Evolutionary conservation across 2,113 vertebrate species (phyloP).

Genomic region (Lonchura striata): DNA sequence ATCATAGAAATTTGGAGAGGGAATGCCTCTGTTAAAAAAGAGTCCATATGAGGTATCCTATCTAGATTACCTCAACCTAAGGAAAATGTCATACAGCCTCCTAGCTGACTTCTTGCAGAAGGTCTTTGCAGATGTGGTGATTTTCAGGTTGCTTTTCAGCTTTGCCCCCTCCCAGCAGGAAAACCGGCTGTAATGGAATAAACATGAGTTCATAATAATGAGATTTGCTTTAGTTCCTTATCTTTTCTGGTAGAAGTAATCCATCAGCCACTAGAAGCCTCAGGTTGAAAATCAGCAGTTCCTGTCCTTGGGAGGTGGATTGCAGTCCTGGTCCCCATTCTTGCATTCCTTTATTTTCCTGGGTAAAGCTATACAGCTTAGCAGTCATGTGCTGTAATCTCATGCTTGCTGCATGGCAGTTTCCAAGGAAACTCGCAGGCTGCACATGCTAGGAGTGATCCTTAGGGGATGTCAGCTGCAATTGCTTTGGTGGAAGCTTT

Average conservation of each 20-base stretch:
- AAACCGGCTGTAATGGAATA: background rate
- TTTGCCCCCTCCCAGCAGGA: background rate
- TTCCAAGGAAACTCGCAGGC: constrained; percentile 59
- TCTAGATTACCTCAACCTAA: background rate
- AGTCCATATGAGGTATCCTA: background rate
- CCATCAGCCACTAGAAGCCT: background rate
- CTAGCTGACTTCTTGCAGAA: background rate
- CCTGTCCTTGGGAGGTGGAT: background rate
- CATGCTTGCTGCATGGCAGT: constrained; percentile 61
- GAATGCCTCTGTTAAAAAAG: background rate
- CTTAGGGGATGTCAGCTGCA: constrained; percentile 30
- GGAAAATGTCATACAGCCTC: background rate
- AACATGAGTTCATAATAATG: background rate
- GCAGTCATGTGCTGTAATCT: constrained; percentile 51
- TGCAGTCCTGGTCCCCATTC: background rate
- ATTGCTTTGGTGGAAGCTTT: constrained; percentile 15
- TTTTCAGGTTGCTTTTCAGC: background rate
- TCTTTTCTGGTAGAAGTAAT: background rate
- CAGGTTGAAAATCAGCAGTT: background rate
- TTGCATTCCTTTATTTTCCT: constrained; percentile 19
- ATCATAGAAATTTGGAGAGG: background rate
- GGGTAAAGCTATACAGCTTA: background rate
- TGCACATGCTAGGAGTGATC: constrained; percentile 51
- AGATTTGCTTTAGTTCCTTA: background rate
- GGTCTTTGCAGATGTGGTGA: background rate